These are phyloP conservation scores for Lutjanus argentimaculatus DNA, from an alignment of 2,797 vertebrate genomes.

Conservation along the genomic window DNA sequence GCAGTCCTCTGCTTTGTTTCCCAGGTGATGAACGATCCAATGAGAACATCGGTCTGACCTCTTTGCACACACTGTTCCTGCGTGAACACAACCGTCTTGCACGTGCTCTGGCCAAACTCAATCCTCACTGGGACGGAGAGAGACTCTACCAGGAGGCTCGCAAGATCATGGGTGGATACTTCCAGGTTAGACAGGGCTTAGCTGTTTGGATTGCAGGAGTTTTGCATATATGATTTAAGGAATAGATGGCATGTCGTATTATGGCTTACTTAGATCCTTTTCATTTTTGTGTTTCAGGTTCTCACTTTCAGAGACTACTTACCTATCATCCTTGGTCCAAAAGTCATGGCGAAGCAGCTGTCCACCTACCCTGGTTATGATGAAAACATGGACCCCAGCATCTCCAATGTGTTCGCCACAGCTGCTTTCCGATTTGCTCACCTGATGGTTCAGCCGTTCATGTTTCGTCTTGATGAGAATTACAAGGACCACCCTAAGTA, in stretches of 20 bases:
- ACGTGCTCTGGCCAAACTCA: constrained; percentile 80
- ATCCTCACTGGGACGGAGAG: constrained; percentile 90
- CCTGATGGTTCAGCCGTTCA: constrained; percentile 85
- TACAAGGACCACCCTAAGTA: constrained; percentile 76
- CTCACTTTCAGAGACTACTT: constrained; percentile 90
- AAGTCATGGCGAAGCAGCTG: constrained; percentile 68
- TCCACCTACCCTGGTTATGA: constrained; percentile 85
- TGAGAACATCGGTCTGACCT: constrained; percentile 86
- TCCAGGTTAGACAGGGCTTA: constrained; percentile 83
- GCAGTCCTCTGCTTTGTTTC: background rate
- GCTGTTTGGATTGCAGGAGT: background rate
- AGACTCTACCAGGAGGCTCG: constrained; percentile 90
- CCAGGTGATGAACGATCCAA: constrained; percentile 88
- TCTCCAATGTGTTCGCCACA: constrained; percentile 90
- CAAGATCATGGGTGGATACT: constrained; percentile 89
- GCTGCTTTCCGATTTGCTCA: constrained; percentile 91
- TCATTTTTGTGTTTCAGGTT: constrained; percentile 52
- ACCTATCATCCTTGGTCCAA: constrained; percentile 85
- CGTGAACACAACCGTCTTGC: constrained; percentile 92
- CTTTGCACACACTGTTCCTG: constrained; percentile 88
- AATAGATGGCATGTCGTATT: background rate
- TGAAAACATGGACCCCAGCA: constrained; percentile 84
- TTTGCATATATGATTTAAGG: background rate
- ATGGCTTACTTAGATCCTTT: background rate
- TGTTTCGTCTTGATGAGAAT: constrained; percentile 82